A percentile compares a stretch with the other conserved stretches of the same genome.
phyloP scores from a whole-genome alignment of 2,888 invertebrate genomes.

The Lepas anatifera region DNA sequence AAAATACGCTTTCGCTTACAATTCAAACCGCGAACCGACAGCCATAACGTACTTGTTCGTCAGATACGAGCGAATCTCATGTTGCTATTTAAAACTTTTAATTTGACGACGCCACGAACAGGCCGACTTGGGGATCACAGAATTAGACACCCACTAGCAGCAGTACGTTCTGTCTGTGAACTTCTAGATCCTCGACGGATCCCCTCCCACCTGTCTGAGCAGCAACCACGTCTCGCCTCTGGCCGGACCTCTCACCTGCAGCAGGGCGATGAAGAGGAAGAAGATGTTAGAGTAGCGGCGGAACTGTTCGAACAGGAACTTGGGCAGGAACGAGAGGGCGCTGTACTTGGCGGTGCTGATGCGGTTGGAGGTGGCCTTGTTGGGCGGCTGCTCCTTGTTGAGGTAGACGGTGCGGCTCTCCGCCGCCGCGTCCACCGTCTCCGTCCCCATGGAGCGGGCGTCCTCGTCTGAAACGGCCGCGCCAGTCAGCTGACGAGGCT shows the following conservation, averaged over 20 bases:
- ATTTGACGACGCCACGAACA: no score
- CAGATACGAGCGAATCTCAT: no score
- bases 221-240: no score
- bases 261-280: slow-evolving; percentile 93
- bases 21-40: no score
- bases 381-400: slow-evolving; percentile 23
- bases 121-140: no score
- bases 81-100: no score
- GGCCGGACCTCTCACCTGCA: slow-evolving; percentile 61
- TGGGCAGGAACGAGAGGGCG: slow-evolving; percentile 69
- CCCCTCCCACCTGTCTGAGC: no score
- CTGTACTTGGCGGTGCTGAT: slow-evolving; percentile 97
- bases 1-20: no score
- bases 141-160: no score
- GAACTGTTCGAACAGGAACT: slow-evolving; percentile 99
- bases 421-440: not conserved
- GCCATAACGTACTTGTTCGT: no score
- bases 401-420: slow-evolving; percentile 22
- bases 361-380: slow-evolving; percentile 44
- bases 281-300: slow-evolving; percentile 98
- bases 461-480: not conserved
- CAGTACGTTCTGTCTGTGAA: no score
- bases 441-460: not conserved
- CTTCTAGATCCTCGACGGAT: no score
- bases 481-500: not conserved